A percentile compares a stretch with the other conserved stretches of the same genome.
Conservation (phyloP, 2,888 invertebrate species). For the Apodemia hepburni region DNA sequence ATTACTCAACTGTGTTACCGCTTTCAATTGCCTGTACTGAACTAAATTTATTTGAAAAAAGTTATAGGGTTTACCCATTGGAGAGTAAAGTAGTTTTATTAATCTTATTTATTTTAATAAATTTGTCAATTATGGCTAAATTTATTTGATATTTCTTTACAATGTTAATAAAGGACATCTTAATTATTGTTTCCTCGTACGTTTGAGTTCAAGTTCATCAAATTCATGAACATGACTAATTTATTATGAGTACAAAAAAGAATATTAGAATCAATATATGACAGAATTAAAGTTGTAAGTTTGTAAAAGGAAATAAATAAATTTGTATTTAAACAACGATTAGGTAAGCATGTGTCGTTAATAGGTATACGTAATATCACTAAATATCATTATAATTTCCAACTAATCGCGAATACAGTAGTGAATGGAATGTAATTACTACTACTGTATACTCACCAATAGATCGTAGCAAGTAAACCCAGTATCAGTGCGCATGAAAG, state of each 20-base stretch:
- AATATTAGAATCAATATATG: too few relatives aligned
- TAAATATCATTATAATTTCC: background rate
- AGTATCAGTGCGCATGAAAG: conserved; percentile 33
- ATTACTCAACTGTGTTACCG: conserved; percentile 49
- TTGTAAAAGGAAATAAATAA: too few relatives aligned
- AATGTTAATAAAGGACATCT: background rate
- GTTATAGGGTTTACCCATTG: background rate
- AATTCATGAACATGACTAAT: too few relatives aligned
- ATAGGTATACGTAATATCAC: background rate
- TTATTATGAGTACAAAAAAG: too few relatives aligned
- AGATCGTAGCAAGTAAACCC: background rate
- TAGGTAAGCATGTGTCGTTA: too few relatives aligned
- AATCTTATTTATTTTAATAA: background rate
- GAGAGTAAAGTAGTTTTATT: background rate
- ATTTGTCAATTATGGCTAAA: background rate
- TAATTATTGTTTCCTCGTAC: too few relatives aligned
- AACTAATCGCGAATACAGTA: background rate
- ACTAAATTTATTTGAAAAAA: background rate
- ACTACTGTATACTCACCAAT: conserved; percentile 2
- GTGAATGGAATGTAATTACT: background rate
- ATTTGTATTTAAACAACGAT: too few relatives aligned
- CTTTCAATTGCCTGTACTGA: conserved; percentile 40
- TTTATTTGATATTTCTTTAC: background rate
- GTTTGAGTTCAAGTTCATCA: too few relatives aligned
- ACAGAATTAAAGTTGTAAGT: too few relatives aligned